A percentile compares a stretch with the other conserved stretches of the same genome.
Conservation (phyloP, 64 coral and sea anemone genomes). For the Acropora yongei region DNA sequence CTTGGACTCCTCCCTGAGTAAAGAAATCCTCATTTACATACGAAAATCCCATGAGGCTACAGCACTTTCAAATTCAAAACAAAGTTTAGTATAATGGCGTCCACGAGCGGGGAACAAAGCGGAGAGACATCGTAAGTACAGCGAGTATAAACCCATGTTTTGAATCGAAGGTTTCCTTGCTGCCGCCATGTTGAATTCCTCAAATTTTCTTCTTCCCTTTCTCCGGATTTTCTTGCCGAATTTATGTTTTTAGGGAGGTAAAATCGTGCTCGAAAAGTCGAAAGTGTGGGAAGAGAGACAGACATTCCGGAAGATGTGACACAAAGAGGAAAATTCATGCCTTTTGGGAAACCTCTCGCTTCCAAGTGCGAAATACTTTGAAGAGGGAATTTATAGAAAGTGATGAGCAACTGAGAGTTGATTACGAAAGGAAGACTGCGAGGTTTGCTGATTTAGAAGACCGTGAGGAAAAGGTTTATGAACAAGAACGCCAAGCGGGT, state of each 20-base stretch:
- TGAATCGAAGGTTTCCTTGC: background rate
- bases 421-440: conserved; percentile 4
- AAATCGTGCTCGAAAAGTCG: background rate
- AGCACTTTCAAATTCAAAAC: background rate
- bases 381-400: background rate
- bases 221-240: background rate
- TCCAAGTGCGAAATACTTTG: background rate
- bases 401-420: background rate
- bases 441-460: background rate
- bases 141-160: background rate
- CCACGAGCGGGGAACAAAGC: background rate
- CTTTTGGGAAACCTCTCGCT: background rate
- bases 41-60: background rate
- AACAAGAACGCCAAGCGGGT: too few relatives aligned
- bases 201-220: background rate
- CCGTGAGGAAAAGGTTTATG: too few relatives aligned
- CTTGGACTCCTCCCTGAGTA: background rate
- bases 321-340: background rate
- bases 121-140: background rate
- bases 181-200: conserved; percentile 1
- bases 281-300: background rate
- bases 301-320: background rate
- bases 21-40: background rate
- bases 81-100: conserved; percentile 9
- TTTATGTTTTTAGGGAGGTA: background rate